Conservation (phyloP, 1,140 invertebrate genomes). For the Bombus picipes region DNA sequence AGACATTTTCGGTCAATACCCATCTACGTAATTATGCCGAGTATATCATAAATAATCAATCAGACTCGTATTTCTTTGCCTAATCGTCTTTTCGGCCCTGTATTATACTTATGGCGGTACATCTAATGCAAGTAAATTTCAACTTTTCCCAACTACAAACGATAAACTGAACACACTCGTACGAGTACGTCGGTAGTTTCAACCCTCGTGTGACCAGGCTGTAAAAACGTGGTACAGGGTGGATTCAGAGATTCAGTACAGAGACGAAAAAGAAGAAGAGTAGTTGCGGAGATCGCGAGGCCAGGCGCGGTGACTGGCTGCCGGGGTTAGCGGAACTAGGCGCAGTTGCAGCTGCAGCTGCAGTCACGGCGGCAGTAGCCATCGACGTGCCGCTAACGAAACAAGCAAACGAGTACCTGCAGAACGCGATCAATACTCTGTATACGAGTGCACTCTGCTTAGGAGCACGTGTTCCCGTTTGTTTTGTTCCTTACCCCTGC, state of each 20-base stretch:
- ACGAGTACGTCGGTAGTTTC: background rate
- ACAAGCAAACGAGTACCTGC: conserved; percentile 69
- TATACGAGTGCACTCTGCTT: conserved; percentile 57
- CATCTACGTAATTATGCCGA: too few species aligned
- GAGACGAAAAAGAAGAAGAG: background rate
- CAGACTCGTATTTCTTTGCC: too few species aligned
- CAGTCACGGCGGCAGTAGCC: conserved; percentile 39
- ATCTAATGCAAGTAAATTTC: too few species aligned
- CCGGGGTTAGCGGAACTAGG: conserved; percentile 17
- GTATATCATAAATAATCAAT: too few species aligned
- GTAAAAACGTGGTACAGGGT: background rate
- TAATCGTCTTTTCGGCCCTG: too few species aligned
- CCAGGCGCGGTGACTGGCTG: background rate
- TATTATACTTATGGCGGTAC: too few species aligned
- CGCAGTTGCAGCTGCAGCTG: conserved; percentile 31
- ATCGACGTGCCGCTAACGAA: conserved; percentile 68
- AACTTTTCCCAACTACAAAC: too few species aligned
- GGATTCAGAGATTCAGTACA: background rate
- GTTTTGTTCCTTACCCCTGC: conserved; percentile 62
- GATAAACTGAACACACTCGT: too few species aligned
- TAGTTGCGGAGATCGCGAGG: background rate
- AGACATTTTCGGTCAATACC: too few species aligned
- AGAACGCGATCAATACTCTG: conserved; percentile 74
- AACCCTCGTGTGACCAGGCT: background rate
- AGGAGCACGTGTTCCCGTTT: conserved; percentile 69